Conservation (phyloP, 2,888 invertebrate genomes). For the Ernsta delagoae region DNA sequence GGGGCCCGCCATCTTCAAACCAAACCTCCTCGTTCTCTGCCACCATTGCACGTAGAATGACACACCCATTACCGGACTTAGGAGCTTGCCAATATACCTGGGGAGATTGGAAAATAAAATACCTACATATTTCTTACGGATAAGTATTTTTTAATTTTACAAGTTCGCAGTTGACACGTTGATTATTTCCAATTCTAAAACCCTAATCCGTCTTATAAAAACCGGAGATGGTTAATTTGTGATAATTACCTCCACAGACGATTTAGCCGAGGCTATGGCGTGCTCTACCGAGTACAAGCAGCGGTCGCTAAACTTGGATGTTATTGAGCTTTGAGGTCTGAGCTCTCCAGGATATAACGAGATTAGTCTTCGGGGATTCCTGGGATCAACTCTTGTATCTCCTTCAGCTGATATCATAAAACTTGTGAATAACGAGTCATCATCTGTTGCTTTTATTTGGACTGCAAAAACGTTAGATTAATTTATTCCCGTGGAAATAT, state of each 20-base stretch:
- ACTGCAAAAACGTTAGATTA: conserved; percentile 51
- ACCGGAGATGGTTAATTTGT: no score
- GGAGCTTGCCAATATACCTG: conserved; percentile 79
- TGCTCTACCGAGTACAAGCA: conserved; percentile 74
- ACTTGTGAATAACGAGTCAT: conserved; percentile 61
- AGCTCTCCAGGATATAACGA: conserved; percentile 64
- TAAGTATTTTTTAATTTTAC: no score
- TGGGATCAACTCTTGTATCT: conserved; percentile 64
- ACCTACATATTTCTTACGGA: no score
- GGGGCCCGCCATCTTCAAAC: conserved; percentile 72
- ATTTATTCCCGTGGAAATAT: neutral
- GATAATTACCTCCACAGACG: conserved; percentile 57
- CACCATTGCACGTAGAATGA: conserved; percentile 74
- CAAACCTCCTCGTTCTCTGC: conserved; percentile 68
- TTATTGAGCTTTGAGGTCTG: conserved; percentile 54
- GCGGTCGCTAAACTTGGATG: conserved; percentile 64
- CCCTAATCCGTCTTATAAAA: no score
- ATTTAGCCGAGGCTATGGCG: conserved; percentile 58
- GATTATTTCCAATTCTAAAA: no score
- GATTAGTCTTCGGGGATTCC: conserved; percentile 62
- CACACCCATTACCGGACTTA: conserved; percentile 68
- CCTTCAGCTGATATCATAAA: conserved; percentile 78
- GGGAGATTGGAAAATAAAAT: no score
- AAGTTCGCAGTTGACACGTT: no score
- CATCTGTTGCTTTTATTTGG: conserved; percentile 65